Base-by-base conservation (phyloP, 2,113 vertebrate species). In the Dipodomys merriami region DNA sequence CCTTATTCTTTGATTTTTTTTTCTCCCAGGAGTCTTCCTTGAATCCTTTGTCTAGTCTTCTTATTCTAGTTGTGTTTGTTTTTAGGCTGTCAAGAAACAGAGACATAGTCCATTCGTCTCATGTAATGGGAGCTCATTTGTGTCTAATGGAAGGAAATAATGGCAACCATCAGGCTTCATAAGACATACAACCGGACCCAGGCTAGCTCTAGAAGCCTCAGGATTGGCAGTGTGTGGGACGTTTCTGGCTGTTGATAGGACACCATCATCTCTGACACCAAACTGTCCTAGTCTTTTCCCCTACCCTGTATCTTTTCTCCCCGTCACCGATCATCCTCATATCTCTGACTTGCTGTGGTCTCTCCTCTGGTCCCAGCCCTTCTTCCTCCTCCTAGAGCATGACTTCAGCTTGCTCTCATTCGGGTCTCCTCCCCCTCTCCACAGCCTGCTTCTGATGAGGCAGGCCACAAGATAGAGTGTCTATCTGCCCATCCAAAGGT, bases 41-140 rank as follows among this genome's bases (percentile, higher is more conserved):
- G 29, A 91, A 60, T 80, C 12, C 10, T 88, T 20, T 83, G 15
- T 49, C 20, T 79, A 35, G 29, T 15, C 22, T 74, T 20, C 44
- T 60, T 60, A 10, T 53, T 87, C 60, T 78, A 90, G 22, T 57
- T 78, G 27, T 33, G 18, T 49, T 69, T 33, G 18, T 49, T 69
- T 95, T 82, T 83, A 60, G 7, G 10, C 82, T 91, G 89, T 9
- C 29, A 49, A 72, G 71, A 46, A 83, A 83, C 33, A 92, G 53
- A 91, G 57, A 46, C 12, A 46, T 44, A 3, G n/a, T 25, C 57
- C 68, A 10, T 71, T 76, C 71, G 65, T 7, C 25, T 83, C 7
- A 27, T 78, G 19, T 84, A 64, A 68, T 30, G n/a, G 22, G 35
- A 81, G 22, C 65, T 85, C 91, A 46, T 89, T 78, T 77, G 71